Evolutionary conservation across 2,888 invertebrate genomes (phyloP).

Genomic region (Tortricodes alternella): DNA sequence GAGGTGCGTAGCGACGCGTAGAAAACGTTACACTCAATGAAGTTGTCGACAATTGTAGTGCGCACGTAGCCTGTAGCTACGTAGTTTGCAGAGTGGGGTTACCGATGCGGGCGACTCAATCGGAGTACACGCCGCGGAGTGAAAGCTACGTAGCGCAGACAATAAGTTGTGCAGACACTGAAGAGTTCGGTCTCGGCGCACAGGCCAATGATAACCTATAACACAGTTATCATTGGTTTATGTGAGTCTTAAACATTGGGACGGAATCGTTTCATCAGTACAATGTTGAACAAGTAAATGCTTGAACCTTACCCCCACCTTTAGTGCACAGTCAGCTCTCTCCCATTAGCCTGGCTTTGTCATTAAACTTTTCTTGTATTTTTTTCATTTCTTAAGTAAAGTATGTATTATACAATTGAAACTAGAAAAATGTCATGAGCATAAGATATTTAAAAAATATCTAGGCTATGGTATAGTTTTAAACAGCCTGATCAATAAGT

Average conservation of each 20-base stretch:
- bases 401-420: too few species aligned
- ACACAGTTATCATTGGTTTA: conserved; percentile 83
- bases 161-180: conserved; percentile 82
- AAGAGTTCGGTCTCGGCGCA: conserved; percentile 80
- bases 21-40: conserved; percentile 76
- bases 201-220: conserved; percentile 84
- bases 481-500: too few species aligned
- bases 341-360: neutral
- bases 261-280: conserved; percentile 60
- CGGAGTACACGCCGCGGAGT: conserved; percentile 78
- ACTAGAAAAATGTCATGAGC: too few species aligned
- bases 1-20: conserved; percentile 72
- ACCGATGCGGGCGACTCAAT: conserved; percentile 75
- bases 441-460: too few species aligned
- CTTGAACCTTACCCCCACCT: conserved; percentile 13
- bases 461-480: too few species aligned
- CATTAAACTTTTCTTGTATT: too few species aligned
- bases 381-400: too few species aligned
- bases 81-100: conserved; percentile 78
- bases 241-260: conserved; percentile 63
- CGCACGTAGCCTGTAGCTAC: conserved; percentile 78
- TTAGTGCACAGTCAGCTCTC: conserved; percentile 8
- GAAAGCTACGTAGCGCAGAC: conserved; percentile 82
- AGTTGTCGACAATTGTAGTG: conserved; percentile 72
- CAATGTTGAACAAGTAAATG: conserved; percentile 8